Evolutionary conservation across 1,140 invertebrate genomes (phyloP), one percentile per base, ranked within the genome.

Genomic region (Neuroterus valhalla): DNA sequence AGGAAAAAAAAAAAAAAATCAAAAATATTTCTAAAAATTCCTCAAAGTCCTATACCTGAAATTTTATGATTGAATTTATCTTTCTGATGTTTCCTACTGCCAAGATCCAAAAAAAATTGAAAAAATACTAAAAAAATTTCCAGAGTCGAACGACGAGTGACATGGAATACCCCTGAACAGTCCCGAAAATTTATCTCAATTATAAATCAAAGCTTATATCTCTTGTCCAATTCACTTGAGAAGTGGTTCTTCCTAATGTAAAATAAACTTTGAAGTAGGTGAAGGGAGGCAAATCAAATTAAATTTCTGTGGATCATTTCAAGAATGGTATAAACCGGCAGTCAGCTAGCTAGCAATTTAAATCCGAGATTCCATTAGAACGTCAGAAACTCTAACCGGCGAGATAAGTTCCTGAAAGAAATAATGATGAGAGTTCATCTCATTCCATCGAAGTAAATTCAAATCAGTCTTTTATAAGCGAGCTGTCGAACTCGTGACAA

Each of bases 401-500:
- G 21, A 62, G 23, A 62, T 62, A 62, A 62, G 55, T 62, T 26
- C 26, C 23, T 38, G 14, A 23, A 62, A 62, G 26, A 62, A 62
- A 62, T 62, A 62, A 62, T 62, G 55, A 62, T 26, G 55, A 62
- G 55, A 62, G 23, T 62, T 62, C 23, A 62, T 62, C 55, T 62
- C 55, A 62, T 62, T 62, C n/a, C 26, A 31, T 62, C 14, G 12
- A 62, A 62, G 21, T 23, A 62, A 62, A 62, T 5, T 38, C 31
- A 38, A 62, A 26, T 31, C 55, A 62, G 26, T 62, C 31, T n/a
- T 75, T 78, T 81, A 79, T 73, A 82, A 84, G 82, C 81, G 83
- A 84, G 75, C 79, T 80, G 85, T 86, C 85, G 81, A 82, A 83
- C 78, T 85, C 75, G 75, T 75, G 76, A 78, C 75, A 71, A 62